Conservation (phyloP, 2,888 invertebrate genomes). For the Acleris holmiana region DNA sequence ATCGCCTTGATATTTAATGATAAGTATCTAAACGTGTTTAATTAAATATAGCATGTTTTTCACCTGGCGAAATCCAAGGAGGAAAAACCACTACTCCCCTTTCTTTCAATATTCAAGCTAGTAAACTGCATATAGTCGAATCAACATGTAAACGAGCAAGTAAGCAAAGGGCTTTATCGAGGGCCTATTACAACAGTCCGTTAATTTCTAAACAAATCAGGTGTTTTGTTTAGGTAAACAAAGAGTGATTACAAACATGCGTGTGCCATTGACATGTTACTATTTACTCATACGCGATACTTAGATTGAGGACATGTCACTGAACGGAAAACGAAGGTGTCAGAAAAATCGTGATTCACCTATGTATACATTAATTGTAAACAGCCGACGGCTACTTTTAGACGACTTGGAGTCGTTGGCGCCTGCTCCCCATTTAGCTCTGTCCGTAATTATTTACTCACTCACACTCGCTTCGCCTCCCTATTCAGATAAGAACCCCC, state of each 20-base stretch:
- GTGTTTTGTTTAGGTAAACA: no score
- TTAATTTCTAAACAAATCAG: constrained; percentile 57
- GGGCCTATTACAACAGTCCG: constrained; percentile 42
- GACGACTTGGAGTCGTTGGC: constrained; percentile 12
- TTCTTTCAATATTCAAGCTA: no score
- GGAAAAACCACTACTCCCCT: no score
- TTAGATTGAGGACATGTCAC: constrained; percentile 53
- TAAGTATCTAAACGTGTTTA: no score
- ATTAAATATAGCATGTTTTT: no score
- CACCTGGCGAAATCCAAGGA: no score
- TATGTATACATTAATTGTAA: constrained; percentile 15
- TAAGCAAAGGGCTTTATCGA: constrained; percentile 37
- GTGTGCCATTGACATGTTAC: constrained; percentile 50
- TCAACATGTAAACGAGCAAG: constrained; percentile 41
- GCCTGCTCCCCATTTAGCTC: constrained; percentile 22
- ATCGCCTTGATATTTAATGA: no score
- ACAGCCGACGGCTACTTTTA: constrained; percentile 19
- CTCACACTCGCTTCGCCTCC: constrained; percentile 5
- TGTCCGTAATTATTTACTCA: constrained; percentile 44
- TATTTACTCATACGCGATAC: constrained; percentile 57
- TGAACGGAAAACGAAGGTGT: constrained; percentile 43
- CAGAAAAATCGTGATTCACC: constrained; percentile 21
- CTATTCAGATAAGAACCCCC: constrained; percentile 7
- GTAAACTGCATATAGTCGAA: constrained; percentile 30
- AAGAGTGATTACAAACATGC: constrained; percentile 46